Base-by-base conservation (phyloP, 2,113 vertebrate species). In the Syngnathoides biaculeatus region DNA sequence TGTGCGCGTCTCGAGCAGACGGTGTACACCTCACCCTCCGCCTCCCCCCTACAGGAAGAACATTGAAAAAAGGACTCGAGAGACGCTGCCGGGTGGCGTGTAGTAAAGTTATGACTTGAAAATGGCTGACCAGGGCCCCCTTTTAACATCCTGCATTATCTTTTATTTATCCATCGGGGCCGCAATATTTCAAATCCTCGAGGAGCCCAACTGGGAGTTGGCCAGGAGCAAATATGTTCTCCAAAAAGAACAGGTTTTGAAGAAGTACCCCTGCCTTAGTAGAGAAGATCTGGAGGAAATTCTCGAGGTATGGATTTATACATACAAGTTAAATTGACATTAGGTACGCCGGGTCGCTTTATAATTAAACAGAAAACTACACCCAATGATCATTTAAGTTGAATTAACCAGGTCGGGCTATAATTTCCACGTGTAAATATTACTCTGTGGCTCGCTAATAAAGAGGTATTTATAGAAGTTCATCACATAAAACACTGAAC, bases 91-190 rank as follows among this genome's bases (percentile, higher is more conserved):
- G 50, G 0, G 3, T 58, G 67, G 72, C 35, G 9, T 56, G 47
- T 13, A n/a, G 47, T 13, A n/a, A 81, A 78, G 82, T 83, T 75
- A 81, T 86, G 80, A 69, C 71, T 71, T 69, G 17, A 85, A 66
- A 89, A 98, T 98, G 96, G 95, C 95, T 71, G 97, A 98, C 86
- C 93, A 94, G 75, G 97, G 96, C 26, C 94, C 97, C 15, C 81
- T 98, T 82, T 87, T 98, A 69, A 97, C 97, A 19, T 96, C 95
- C 5, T 93, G 95, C 71, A 94, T 98, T n/a, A 95, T 98, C 79
- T 98, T 98, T 86, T 98, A 96, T 87, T 88, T 98, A 68, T 95
- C 95, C 56, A 94, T 98, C 61, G 96, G 97, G 30, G 96, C 94
- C 1, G 95, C 97, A 4, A 94, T 99, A 79, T 99, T 99, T 76